Percentiles rank a stretch among this genome's conserved stretches.
Conservation (phyloP, 2,797 vertebrate genomes). For the Sciurus vulgaris region DNA sequence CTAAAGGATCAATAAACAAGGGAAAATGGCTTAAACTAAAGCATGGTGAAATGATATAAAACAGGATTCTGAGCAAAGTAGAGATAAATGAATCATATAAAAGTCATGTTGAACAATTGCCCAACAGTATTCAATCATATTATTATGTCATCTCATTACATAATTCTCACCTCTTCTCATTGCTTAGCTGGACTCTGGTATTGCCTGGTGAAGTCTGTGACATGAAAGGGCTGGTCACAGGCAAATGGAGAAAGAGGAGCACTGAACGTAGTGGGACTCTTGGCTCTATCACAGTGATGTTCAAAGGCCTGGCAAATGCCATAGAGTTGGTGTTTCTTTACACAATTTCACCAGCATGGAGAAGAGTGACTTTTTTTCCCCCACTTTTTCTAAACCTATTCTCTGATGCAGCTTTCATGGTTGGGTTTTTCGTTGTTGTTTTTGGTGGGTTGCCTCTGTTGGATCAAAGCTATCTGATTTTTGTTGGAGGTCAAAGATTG, state of each 20-base stretch:
- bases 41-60: not conserved
- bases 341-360: not conserved
- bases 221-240: not conserved
- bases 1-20: not conserved
- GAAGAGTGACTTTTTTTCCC: not conserved
- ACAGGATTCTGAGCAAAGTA: conserved; percentile 35
- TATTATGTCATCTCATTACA: not conserved
- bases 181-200: not conserved
- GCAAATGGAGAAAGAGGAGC: not conserved
- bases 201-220: not conserved
- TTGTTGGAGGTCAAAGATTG: not conserved
- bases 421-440: not conserved
- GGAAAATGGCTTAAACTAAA: not conserved
- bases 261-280: not conserved
- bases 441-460: not conserved
- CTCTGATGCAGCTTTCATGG: not conserved
- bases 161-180: not conserved
- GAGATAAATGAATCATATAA: not conserved
- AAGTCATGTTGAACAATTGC: not conserved
- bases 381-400: not conserved
- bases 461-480: not conserved
- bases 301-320: not conserved
- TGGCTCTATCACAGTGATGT: not conserved
- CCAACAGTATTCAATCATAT: not conserved
- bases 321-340: not conserved